phyloP scores from a whole-genome alignment of 2,797 vertebrate genomes.

The Antennarius maculatus region DNA sequence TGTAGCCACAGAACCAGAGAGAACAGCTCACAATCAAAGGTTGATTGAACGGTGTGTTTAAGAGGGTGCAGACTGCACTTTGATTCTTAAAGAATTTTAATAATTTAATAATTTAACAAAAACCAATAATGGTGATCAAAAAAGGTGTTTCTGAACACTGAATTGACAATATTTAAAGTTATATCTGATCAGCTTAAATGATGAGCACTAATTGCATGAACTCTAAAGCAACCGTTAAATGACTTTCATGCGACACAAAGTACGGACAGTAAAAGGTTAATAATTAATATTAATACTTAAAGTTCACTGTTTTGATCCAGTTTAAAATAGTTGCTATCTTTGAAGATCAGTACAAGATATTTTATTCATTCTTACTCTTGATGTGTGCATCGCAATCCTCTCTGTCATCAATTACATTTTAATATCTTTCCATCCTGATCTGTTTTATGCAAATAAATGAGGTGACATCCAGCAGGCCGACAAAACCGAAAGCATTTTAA shows the following conservation, averaged over 20 bases:
- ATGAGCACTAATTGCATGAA: constrained; percentile 16
- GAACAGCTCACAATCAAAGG: constrained; percentile 52
- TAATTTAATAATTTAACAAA: constrained; percentile 16
- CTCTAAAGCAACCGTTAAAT: constrained; percentile 20
- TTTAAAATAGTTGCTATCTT: not conserved
- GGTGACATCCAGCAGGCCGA: not conserved
- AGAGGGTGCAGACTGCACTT: constrained; percentile 40
- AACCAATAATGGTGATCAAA: not conserved
- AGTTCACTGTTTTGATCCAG: not conserved
- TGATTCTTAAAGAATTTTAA: constrained; percentile 21
- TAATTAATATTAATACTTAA: not conserved
- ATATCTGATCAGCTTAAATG: not conserved
- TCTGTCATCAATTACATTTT: not conserved
- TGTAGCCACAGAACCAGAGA: constrained; percentile 36
- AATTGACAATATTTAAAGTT: not conserved
- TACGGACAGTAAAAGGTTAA: not conserved
- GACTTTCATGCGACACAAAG: constrained; percentile 15
- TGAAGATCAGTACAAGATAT: not conserved
- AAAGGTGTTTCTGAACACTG: not conserved
- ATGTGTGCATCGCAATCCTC: not conserved
- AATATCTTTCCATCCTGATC: not conserved
- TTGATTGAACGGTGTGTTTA: constrained; percentile 50
- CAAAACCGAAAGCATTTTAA: not conserved
- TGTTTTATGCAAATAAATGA: not conserved
- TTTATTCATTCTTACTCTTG: not conserved